A percentile compares a stretch with the other conserved stretches of the same genome.
Conservation (phyloP, 2,113 vertebrate species). For the Lipophrys pholis region DNA sequence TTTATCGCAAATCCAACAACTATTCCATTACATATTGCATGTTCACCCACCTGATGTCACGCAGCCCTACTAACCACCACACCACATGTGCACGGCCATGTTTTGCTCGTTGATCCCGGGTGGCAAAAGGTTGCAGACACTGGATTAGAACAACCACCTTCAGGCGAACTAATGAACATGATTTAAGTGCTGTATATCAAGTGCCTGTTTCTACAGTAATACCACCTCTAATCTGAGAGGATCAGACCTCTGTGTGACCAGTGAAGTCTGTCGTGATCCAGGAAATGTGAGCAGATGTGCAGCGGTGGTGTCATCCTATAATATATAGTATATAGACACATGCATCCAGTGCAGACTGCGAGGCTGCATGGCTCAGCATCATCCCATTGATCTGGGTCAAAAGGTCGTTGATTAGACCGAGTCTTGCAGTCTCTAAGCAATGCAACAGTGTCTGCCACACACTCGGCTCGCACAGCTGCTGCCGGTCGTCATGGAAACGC, state of each 20-base stretch:
- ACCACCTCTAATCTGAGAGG: slow-evolving; percentile 45
- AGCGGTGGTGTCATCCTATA: not conserved
- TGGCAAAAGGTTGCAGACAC: no score
- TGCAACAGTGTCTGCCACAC: slow-evolving; percentile 76
- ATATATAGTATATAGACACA: slow-evolving; percentile 1
- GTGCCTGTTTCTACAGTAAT: slow-evolving; percentile 36
- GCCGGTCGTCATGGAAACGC: slow-evolving; percentile 82
- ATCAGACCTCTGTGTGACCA: slow-evolving; percentile 48
- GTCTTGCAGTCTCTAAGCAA: slow-evolving; percentile 66
- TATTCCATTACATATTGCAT: no score
- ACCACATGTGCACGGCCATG: no score
- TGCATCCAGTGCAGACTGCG: slow-evolving; percentile 35
- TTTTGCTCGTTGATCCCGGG: no score
- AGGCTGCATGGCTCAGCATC: slow-evolving; percentile 58
- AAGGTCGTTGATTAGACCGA: slow-evolving; percentile 77
- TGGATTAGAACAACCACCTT: no score
- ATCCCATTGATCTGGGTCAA: slow-evolving; percentile 80
- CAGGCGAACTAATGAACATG: slow-evolving; percentile 27
- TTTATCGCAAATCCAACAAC: no score
- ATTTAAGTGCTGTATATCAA: slow-evolving; percentile 40
- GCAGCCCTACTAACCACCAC: no score
- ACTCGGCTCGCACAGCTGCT: slow-evolving; percentile 78
- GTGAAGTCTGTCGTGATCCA: slow-evolving; percentile 28
- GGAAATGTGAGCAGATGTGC: slow-evolving; percentile 43
- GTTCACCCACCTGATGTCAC: no score